Conservation (phyloP, 2,888 invertebrate species). For the Pristionchus arcanus region DNA sequence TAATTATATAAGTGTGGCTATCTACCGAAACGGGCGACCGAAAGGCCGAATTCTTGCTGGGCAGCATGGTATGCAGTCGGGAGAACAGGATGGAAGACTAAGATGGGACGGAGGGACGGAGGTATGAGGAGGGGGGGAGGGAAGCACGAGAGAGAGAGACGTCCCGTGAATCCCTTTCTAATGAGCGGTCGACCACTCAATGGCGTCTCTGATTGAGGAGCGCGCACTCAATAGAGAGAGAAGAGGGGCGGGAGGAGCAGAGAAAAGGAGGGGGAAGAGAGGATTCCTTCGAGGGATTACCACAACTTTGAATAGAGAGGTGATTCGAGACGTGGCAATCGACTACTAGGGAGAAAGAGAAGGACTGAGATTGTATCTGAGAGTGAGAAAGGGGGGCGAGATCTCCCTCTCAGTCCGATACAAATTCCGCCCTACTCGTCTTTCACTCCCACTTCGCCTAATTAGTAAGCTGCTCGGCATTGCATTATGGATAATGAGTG, state of each 20-base stretch:
- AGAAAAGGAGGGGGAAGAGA: conserved; percentile 8
- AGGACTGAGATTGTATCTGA: not conserved
- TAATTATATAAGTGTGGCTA: not conserved
- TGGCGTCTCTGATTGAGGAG: conserved; percentile 48
- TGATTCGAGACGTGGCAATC: not conserved
- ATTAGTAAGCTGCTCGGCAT: not conserved
- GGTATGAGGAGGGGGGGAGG: conserved; percentile 1
- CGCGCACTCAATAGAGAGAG: not conserved
- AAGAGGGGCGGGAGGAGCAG: not conserved
- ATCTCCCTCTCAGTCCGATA: not conserved
- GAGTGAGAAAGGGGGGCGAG: not conserved
- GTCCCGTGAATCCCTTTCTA: conserved; percentile 46
- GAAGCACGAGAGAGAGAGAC: not conserved
- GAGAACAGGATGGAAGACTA: not conserved
- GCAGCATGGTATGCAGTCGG: conserved; percentile 26
- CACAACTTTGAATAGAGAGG: conserved; percentile 26
- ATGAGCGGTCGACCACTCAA: conserved; percentile 44
- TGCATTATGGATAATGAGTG: not conserved
- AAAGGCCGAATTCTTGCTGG: conserved; percentile 31
- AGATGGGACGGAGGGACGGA: not conserved
- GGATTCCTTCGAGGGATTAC: not conserved
- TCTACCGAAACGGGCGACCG: conserved; percentile 19
- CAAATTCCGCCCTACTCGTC: not conserved
- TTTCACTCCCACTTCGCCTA: conserved; percentile 24
- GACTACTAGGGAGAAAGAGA: not conserved